These are phyloP conservation scores for Lepilemur septentrionalis DNA, from an alignment of 2,797 vertebrate genomes.

Conservation along the genomic window DNA sequence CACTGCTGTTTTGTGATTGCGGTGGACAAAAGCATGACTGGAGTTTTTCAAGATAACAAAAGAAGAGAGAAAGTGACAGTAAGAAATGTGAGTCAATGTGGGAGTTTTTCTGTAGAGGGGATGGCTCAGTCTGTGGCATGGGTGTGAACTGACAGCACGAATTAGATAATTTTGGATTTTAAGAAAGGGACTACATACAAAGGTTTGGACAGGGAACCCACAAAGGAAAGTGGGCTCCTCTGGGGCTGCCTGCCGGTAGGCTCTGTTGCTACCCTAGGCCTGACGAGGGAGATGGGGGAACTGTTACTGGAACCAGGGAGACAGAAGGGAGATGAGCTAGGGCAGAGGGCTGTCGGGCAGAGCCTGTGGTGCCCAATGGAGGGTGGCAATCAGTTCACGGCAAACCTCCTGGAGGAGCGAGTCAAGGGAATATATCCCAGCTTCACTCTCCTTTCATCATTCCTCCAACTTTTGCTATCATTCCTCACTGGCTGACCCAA, in stretches of 20 bases:
- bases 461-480: neutral
- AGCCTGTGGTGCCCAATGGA: neutral
- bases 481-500: neutral
- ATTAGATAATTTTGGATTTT: neutral
- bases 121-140: neutral
- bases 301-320: neutral
- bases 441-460: neutral
- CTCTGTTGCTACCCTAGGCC: neutral
- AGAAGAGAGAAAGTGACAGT: neutral
- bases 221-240: neutral
- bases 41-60: neutral
- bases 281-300: neutral
- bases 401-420: neutral
- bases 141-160: neutral
- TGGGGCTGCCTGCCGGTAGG: neutral
- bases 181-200: neutral
- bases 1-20: neutral
- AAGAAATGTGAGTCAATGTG: neutral
- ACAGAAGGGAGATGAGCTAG: neutral
- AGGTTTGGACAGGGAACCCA: neutral
- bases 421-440: neutral
- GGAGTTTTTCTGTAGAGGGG: neutral
- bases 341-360: too few relatives aligned
- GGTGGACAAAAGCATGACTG: too few relatives aligned
- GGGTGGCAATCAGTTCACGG: neutral